Conservation (phyloP, 2,888 invertebrate species). For the Zele albiditarsus region DNA sequence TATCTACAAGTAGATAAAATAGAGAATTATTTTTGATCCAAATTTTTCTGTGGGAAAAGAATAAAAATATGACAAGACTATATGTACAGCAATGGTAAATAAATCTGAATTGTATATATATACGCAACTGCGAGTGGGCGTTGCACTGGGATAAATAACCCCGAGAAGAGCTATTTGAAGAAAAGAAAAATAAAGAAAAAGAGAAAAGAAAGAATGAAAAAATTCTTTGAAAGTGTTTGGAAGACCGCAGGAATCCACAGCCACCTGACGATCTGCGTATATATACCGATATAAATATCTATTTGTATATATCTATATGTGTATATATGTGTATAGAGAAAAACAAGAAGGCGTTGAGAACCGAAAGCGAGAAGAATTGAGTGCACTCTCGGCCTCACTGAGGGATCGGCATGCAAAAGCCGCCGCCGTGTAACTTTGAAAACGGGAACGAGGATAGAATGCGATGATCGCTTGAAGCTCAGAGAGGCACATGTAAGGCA, state of each 20-base stretch:
- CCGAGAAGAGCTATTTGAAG: slow-evolving; percentile 8
- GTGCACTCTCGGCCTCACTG: slow-evolving; percentile 20
- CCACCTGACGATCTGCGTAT: slow-evolving; percentile 31
- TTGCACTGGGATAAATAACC: slow-evolving; percentile 15
- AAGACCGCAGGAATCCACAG: slow-evolving; percentile 29
- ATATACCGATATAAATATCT: slow-evolving; percentile 16
- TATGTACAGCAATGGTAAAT: background rate
- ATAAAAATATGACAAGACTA: background rate
- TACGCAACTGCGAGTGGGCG: background rate
- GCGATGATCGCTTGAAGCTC: slow-evolving; percentile 9
- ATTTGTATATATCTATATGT: slow-evolving; percentile 3
- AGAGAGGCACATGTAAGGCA: slow-evolving; percentile 29
- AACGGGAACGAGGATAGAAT: slow-evolving; percentile 22
- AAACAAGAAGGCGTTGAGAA: slow-evolving; percentile 20
- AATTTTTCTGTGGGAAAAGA: slow-evolving; percentile 2
- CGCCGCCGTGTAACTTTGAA: background rate
- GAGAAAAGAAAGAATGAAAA: slow-evolving; percentile 16
- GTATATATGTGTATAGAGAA: background rate
- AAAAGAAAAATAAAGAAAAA: slow-evolving; percentile 8
- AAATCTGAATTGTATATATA: background rate
- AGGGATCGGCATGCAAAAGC: slow-evolving; percentile 1
- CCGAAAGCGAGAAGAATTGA: slow-evolving; percentile 19
- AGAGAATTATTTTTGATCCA: background rate
- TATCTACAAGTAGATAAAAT: background rate
- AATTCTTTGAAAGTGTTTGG: slow-evolving; percentile 33